A percentile compares a stretch with the other conserved stretches of the same genome.
Evolutionary conservation across 2,113 vertebrate species (phyloP).

Genomic region (Lepidothrix coronata): DNA sequence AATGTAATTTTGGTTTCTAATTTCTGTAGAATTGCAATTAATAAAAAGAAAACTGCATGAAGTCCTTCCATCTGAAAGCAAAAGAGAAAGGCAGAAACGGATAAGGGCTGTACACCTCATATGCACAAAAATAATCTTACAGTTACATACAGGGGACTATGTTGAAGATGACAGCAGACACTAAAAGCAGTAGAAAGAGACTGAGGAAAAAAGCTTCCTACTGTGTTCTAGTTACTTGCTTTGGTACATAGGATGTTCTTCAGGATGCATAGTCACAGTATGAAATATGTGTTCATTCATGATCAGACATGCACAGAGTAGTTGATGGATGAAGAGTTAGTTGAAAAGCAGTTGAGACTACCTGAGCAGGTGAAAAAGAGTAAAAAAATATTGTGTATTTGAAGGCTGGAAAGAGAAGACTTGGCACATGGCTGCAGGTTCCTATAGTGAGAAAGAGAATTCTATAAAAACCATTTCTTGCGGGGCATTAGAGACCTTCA

Average conservation of each 20-base stretch:
- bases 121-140: neutral
- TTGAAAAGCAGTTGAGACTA: neutral
- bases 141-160: neutral
- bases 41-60: neutral
- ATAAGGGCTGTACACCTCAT: neutral
- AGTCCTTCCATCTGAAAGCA: neutral
- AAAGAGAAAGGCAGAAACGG: neutral
- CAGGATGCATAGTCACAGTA: neutral
- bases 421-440: neutral
- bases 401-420: neutral
- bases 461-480: neutral
- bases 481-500: neutral
- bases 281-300: neutral
- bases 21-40: neutral
- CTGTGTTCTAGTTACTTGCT: neutral
- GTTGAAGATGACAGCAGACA: neutral
- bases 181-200: neutral
- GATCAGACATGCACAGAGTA: neutral
- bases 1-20: slow-evolving; percentile 59
- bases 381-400: neutral
- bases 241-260: neutral
- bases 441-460: neutral
- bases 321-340: neutral
- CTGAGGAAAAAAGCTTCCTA: neutral
- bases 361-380: neutral